Evolutionary conservation across 1,140 invertebrate genomes (phyloP).

Genomic region (Plectrocnemia conspersa): DNA sequence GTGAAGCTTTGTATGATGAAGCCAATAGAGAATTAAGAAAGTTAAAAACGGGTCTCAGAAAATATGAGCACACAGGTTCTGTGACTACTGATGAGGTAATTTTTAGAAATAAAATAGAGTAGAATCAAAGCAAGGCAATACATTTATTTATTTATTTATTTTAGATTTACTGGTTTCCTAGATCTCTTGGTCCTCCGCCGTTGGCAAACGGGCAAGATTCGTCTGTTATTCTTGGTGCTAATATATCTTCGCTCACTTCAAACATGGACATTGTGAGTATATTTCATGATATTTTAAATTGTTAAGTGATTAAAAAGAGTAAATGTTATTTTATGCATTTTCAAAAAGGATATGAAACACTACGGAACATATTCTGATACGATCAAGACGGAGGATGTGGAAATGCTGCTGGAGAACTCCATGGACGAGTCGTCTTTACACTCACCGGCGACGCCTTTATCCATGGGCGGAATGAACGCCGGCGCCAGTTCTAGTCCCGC

Average conservation of each 20-base stretch:
- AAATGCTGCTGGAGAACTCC: conserved; percentile 49
- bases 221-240: conserved; percentile 21
- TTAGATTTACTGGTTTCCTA: conserved; percentile 48
- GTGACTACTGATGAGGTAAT: conserved; percentile 88
- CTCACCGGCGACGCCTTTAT: conserved; percentile 47
- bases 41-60: conserved; percentile 70
- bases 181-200: conserved; percentile 44
- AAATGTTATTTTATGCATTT: not conserved
- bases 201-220: conserved; percentile 42
- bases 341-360: conserved; percentile 2
- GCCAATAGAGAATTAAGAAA: conserved; percentile 74
- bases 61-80: conserved; percentile 72
- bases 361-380: conserved; percentile 32
- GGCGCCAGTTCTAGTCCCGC: conserved; percentile 41
- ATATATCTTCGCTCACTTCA: conserved; percentile 18
- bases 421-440: conserved; percentile 48
- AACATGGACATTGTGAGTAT: conserved; percentile 18
- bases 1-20: conserved; percentile 91
- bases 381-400: conserved; percentile 48
- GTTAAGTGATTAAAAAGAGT: not conserved
- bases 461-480: conserved; percentile 38
- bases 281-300: not conserved
- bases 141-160: conserved; percentile 19
- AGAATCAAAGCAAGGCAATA: too few species aligned
- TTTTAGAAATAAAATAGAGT: conserved; percentile 5